Conservation (phyloP, 2,888 invertebrate genomes). For the Trimorus sp. region DNA sequence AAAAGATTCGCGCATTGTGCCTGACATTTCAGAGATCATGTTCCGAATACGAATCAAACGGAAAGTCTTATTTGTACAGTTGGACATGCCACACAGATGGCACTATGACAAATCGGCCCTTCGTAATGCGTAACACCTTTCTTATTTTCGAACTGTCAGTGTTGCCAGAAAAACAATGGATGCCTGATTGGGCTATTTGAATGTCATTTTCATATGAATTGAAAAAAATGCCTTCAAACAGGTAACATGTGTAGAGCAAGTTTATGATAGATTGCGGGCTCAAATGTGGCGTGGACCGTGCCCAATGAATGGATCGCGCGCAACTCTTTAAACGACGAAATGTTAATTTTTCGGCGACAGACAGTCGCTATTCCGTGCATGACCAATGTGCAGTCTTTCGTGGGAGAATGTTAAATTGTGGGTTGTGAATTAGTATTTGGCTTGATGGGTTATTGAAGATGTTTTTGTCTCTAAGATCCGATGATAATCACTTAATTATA, state of each 20-base stretch:
- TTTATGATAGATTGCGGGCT: constrained; percentile 13
- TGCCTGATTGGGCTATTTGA: constrained; percentile 53
- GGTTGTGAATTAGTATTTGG: too few relatives aligned
- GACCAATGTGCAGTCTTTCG: too few relatives aligned
- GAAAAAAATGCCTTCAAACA: constrained; percentile 20
- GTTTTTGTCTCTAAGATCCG: background rate
- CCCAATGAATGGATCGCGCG: background rate
- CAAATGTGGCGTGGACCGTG: constrained; percentile 11
- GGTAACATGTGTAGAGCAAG: constrained; percentile 12
- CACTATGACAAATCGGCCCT: constrained; percentile 55
- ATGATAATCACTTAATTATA: constrained; percentile 26
- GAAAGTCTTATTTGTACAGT: constrained; percentile 62
- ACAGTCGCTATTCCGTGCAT: too few relatives aligned
- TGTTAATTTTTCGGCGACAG: too few relatives aligned
- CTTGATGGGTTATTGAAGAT: background rate
- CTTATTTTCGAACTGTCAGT: constrained; percentile 54
- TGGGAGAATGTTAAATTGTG: too few relatives aligned
- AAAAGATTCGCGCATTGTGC: constrained; percentile 38
- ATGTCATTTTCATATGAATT: constrained; percentile 54
- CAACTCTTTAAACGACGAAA: too few relatives aligned
- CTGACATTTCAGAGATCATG: constrained; percentile 41
- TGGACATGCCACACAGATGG: constrained; percentile 57
- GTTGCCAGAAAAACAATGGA: constrained; percentile 58
- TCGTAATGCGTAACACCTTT: constrained; percentile 44
- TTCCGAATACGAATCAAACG: constrained; percentile 53